Percentiles rank a stretch among this genome's conserved stretches.
These are phyloP conservation scores for Cochlearius cochlearius DNA, from an alignment of 2,113 vertebrate species.

Conservation along the genomic window DNA sequence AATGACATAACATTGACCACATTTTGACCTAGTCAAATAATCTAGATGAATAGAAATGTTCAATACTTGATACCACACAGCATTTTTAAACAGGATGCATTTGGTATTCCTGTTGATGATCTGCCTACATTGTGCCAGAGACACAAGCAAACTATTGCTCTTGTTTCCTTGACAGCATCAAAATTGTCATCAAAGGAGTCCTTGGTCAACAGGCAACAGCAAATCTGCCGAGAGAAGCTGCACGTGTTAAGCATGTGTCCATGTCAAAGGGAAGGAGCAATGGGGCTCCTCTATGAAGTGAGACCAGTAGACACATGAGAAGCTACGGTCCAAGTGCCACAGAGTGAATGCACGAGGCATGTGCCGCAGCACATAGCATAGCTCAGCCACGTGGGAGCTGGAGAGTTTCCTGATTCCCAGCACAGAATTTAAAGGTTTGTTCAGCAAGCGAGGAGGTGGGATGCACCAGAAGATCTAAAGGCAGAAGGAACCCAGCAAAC, in stretches of 20 bases:
- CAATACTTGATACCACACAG: background rate
- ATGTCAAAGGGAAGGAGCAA: background rate
- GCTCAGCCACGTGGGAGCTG: background rate
- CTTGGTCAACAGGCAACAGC: background rate
- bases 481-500: background rate
- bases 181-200: background rate
- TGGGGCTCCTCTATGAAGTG: background rate
- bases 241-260: background rate
- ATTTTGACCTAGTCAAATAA: background rate
- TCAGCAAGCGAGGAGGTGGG: background rate
- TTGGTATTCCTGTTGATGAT: background rate
- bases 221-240: background rate
- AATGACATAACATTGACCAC: background rate
- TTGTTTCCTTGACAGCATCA: background rate
- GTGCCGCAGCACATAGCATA: background rate
- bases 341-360: accelerated
- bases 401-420: background rate
- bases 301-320: background rate
- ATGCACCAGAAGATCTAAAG: background rate
- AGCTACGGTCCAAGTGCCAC: background rate
- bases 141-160: background rate
- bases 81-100: background rate
- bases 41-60: background rate
- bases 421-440: background rate
- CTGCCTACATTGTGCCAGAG: background rate